Evolutionary conservation across 2,797 vertebrate species (phyloP).

Genomic region (Lagodon rhomboides): DNA sequence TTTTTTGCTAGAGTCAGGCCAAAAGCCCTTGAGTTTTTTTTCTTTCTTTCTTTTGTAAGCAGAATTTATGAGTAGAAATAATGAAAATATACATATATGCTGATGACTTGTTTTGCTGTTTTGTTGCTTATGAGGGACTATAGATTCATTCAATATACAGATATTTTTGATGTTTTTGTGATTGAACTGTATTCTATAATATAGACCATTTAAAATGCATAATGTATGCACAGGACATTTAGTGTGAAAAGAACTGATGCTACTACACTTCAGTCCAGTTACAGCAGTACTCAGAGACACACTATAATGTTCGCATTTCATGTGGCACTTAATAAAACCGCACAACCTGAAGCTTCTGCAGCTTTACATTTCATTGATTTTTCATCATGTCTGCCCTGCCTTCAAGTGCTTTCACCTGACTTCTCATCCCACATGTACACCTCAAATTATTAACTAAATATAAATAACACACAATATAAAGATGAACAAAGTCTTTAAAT

Average conservation of each 20-base stretch:
- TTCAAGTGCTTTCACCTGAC: not conserved
- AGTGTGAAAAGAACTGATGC: conserved; percentile 65
- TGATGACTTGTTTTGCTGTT: conserved; percentile 66
- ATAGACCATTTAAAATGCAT: conserved; percentile 69
- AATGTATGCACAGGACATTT: conserved; percentile 76
- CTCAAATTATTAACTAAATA: not conserved
- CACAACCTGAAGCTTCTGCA: conserved; percentile 70
- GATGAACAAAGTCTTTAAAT: not conserved
- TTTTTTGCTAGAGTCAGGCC: conserved; percentile 56
- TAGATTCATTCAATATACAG: conserved; percentile 71
- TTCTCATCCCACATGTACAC: not conserved
- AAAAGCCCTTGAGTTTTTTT: conserved; percentile 56
- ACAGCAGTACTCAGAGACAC: conserved; percentile 69
- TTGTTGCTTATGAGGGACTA: conserved; percentile 79
- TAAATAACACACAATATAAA: not conserved
- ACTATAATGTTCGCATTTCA: conserved; percentile 73
- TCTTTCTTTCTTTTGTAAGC: conserved; percentile 70
- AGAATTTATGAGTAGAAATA: conserved; percentile 59
- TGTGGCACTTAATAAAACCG: conserved; percentile 82
- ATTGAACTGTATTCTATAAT: conserved; percentile 74
- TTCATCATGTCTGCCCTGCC: not conserved
- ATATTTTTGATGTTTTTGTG: conserved; percentile 77
- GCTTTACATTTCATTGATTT: not conserved
- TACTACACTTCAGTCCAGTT: conserved; percentile 60
- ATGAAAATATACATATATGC: conserved; percentile 41